A percentile compares a stretch with the other conserved stretches of the same genome.
These are phyloP conservation scores for Campylomormyrus tamandua DNA, from an alignment of 2,113 vertebrate species.

Conservation along the genomic window DNA sequence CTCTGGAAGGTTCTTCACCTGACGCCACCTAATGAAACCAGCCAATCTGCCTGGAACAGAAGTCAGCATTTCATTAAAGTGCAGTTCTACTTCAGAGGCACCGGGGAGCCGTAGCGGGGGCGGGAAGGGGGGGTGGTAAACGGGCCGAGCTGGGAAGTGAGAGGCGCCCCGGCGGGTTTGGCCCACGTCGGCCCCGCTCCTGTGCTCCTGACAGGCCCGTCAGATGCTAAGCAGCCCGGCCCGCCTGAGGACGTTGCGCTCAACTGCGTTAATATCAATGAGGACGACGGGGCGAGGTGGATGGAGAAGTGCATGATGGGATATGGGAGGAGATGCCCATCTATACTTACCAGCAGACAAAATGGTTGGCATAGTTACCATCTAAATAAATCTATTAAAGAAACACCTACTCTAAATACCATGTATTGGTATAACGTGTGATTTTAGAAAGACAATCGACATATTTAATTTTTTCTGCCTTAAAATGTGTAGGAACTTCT, in stretches of 20 bases:
- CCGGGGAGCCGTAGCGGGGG: constrained; percentile 38
- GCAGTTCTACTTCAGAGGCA: constrained; percentile 51
- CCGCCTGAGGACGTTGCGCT: neutral
- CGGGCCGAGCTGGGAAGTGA: constrained; percentile 30
- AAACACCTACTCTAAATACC: neutral
- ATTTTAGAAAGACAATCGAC: neutral
- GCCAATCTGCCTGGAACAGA: constrained; percentile 61
- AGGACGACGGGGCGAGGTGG: neutral
- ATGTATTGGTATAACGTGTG: neutral
- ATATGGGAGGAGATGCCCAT: neutral
- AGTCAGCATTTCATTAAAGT: constrained; percentile 47
- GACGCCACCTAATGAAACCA: constrained; percentile 46
- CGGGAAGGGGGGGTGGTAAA: constrained; percentile 44
- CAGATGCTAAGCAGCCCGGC: constrained; percentile 43
- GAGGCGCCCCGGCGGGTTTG: constrained; percentile 63
- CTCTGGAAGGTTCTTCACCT: constrained; percentile 28
- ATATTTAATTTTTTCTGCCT: neutral
- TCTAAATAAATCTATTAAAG: neutral
- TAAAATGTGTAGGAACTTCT: neutral
- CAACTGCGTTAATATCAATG: constrained; percentile 18
- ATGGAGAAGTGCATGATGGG: neutral
- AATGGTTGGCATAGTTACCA: neutral
- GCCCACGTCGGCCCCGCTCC: constrained; percentile 58
- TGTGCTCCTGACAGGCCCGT: constrained; percentile 64
- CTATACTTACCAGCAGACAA: neutral